Base-by-base conservation (phyloP, 2,797 vertebrate species). In the Heliangelus exortis region DNA sequence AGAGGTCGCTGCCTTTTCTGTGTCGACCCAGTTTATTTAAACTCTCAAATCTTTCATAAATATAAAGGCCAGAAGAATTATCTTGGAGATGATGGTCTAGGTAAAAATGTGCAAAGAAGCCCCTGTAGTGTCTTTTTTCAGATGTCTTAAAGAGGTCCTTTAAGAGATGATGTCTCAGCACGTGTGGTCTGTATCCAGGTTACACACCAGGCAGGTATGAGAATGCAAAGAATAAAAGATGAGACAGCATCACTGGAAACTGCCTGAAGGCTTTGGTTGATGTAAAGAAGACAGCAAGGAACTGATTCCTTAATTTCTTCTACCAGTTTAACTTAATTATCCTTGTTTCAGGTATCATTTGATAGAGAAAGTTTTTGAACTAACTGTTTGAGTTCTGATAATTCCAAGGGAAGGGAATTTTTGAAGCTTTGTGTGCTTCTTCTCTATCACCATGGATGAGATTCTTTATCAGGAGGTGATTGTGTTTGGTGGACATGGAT, bases 211-310 rank as follows among this genome's bases (percentile, higher is more conserved):
- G 48, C 23, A 76, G 55, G 62, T 51, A 48, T 2, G 67, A 89
- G 55, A 89, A 88, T 26, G 48, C 69, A 74, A 87, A 71, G 69
- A 87, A 71, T 59, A 94, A 90, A 90, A 93, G 88, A 84, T 93
- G 90, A 83, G 92, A 83, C 93, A 95, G 73, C 20, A 41, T 73
- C 57, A 15, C 61, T 50, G 78, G 55, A 92, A 92, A 69, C 63
- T 84, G 82, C 72, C 90, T 47, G 57, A 68, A 77, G 82, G 81
- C 21, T 71, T 89, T 80, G 61, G 43, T 45, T 72, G 81, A 45
- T 50, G 19, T 54, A 72, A 95, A 39, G 41, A 54, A 43, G 45
- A 54, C 31, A 63, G 41, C 61, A 65, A 87, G 71, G 78, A 85
- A 51, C 71, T 39, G 71, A 33, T 71, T 87, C 23, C 82, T 6